A percentile compares a stretch with the other conserved stretches of the same genome.
These are phyloP conservation scores for Falco berigora DNA, from an alignment of 2,797 vertebrate species.

Conservation along the genomic window DNA sequence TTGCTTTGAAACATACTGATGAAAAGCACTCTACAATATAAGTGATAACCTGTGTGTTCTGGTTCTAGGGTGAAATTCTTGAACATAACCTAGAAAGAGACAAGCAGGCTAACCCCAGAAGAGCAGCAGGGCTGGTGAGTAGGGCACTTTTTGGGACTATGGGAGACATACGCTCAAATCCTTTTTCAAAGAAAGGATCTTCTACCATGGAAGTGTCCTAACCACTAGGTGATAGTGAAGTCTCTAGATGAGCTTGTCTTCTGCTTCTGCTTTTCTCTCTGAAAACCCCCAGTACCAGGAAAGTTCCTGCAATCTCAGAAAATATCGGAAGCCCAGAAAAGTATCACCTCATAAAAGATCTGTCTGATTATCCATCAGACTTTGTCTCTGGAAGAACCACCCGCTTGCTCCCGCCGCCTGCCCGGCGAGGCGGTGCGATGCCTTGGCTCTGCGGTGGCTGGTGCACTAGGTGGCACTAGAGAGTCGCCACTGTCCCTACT, in stretches of 20 bases:
- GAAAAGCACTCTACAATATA: background rate
- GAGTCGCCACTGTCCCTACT: background rate
- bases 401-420: background rate
- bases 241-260: background rate
- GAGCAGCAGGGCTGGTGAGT: background rate
- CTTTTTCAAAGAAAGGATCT: background rate
- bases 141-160: background rate
- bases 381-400: background rate
- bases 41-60: background rate
- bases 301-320: background rate
- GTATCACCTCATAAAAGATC: fast-evolving
- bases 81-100: slow-evolving; percentile 2
- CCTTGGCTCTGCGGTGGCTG: background rate
- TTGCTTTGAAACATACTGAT: background rate
- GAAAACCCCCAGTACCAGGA: background rate
- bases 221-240: background rate
- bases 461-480: slow-evolving; percentile 38
- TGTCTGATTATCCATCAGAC: fast-evolving
- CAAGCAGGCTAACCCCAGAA: background rate
- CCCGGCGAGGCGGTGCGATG: fast-evolving
- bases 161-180: background rate
- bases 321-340: background rate
- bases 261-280: background rate
- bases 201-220: background rate
- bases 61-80: slow-evolving; percentile 16